phyloP scores from a whole-genome alignment of 2,113 vertebrate species.

The Prunella himalayana region DNA sequence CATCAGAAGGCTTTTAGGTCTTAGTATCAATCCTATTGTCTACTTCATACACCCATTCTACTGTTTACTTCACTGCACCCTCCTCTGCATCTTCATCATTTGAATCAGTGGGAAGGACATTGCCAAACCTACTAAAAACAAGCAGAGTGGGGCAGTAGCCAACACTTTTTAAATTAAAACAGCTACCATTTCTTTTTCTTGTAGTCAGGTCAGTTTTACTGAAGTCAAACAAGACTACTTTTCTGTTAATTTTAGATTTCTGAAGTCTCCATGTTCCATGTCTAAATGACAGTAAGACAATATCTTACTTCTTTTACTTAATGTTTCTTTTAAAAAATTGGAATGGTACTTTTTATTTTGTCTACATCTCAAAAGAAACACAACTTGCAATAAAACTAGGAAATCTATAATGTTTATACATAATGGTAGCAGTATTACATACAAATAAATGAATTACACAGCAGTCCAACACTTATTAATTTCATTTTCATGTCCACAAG shows the following conservation, averaged over 20 bases:
- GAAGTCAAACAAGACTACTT: not conserved
- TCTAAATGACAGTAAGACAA: not conserved
- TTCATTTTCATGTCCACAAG: not conserved
- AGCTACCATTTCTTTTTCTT: not conserved
- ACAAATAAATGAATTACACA: not conserved
- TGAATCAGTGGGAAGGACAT: accelerated
- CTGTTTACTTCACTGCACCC: not conserved
- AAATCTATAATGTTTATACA: not conserved
- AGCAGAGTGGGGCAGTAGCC: not conserved
- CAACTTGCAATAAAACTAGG: not conserved
- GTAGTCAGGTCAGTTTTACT: not conserved
- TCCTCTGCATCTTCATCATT: not conserved
- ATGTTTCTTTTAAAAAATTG: not conserved
- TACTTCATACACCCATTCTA: not conserved
- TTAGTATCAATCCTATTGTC: not conserved
- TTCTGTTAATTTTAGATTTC: not conserved
- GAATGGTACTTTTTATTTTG: not conserved
- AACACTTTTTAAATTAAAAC: not conserved
- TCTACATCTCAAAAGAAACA: not conserved
- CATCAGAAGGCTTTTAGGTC: not conserved
- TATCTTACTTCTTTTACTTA: not conserved
- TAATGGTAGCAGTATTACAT: not conserved
- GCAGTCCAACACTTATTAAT: not conserved
- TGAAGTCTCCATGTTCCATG: not conserved
- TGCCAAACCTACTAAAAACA: not conserved